These are phyloP conservation scores for Spizella passerina DNA, from an alignment of 2,797 vertebrate genomes.

Conservation along the genomic window DNA sequence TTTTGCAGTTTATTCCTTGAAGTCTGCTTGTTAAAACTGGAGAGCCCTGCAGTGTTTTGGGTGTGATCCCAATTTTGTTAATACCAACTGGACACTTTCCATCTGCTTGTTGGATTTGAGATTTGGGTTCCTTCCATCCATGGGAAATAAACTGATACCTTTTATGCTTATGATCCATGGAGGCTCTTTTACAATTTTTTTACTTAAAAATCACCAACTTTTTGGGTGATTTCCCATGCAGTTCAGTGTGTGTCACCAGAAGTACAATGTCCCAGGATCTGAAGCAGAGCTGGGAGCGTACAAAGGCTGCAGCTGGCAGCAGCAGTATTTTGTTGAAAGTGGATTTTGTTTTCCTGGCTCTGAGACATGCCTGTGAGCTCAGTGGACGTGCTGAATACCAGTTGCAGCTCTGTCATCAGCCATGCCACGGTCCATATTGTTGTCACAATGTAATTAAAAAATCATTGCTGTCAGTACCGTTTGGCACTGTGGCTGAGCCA, in stretches of 20 bases:
- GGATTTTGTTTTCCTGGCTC: not conserved
- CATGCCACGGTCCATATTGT: not conserved
- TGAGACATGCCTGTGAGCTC: not conserved
- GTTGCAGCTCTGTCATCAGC: not conserved
- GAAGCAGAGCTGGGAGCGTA: not conserved
- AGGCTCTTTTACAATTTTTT: not conserved
- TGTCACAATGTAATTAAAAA: constrained; percentile 45
- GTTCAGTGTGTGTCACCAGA: not conserved
- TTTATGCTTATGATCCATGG: not conserved
- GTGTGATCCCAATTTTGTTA: not conserved
- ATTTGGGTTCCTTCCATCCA: not conserved
- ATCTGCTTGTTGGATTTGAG: not conserved
- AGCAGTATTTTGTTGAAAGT: not conserved
- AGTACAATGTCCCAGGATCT: not conserved
- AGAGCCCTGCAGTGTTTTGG: not conserved
- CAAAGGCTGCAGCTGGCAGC: not conserved
- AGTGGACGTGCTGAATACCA: not conserved
- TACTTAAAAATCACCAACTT: not conserved
- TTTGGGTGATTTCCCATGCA: not conserved
- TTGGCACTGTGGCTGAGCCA: not conserved
- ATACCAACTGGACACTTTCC: not conserved
- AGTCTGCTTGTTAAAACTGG: not conserved
- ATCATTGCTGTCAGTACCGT: not conserved
- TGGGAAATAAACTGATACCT: not conserved
- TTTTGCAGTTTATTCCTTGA: not conserved